These are phyloP conservation scores for Gallinago paraguaiae DNA, from an alignment of 2,113 vertebrate genomes.

Conservation along the genomic window DNA sequence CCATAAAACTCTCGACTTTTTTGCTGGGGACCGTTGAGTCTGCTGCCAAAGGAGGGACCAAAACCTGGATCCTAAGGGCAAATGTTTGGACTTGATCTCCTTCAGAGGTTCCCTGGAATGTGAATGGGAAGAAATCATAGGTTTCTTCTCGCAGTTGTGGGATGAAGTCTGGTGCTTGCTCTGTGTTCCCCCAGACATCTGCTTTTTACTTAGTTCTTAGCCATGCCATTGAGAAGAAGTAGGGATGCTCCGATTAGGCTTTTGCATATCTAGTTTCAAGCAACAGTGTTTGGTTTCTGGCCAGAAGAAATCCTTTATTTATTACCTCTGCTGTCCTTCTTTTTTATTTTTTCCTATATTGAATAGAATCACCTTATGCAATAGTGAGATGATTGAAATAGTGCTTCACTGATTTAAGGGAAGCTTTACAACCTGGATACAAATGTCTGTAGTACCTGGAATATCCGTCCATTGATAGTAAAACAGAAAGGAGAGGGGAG, in stretches of 20 bases:
- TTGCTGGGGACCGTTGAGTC: background rate
- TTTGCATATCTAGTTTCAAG: background rate
- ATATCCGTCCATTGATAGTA: background rate
- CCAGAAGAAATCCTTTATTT: background rate
- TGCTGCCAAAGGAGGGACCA: background rate
- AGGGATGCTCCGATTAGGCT: background rate
- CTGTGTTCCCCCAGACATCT: background rate
- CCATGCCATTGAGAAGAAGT: background rate
- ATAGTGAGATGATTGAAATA: background rate
- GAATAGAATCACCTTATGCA: background rate
- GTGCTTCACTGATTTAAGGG: background rate
- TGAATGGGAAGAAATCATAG: background rate
- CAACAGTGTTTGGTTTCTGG: background rate
- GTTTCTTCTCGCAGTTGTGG: background rate
- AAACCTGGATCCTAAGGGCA: background rate
- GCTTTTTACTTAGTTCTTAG: background rate
- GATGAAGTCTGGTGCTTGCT: background rate
- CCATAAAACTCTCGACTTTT: background rate
- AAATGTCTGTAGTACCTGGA: background rate
- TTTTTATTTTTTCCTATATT: background rate
- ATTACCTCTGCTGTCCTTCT: background rate
- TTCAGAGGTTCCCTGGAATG: rapidly evolving
- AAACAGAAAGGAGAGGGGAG: background rate
- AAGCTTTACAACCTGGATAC: background rate
- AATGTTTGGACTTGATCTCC: background rate